phyloP scores from a whole-genome alignment of 2,113 vertebrate genomes.

The Nesoenas mayeri region DNA sequence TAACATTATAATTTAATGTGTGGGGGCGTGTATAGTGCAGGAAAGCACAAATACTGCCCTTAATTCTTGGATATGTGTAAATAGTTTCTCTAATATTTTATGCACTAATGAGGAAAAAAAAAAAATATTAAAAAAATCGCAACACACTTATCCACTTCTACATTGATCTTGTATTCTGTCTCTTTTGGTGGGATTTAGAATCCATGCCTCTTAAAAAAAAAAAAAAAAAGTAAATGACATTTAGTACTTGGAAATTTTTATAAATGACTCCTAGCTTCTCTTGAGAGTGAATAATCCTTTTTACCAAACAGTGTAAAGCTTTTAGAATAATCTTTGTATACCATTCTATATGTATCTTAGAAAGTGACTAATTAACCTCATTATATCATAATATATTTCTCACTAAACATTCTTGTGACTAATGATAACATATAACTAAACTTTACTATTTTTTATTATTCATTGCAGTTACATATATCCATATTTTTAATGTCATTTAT shows the following conservation, averaged over 20 bases:
- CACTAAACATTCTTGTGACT: not conserved
- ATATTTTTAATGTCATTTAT: not conserved
- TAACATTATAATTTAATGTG: not conserved
- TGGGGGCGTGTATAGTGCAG: not conserved
- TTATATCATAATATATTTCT: not conserved
- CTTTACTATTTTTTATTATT: not conserved
- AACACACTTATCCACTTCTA: fast-evolving
- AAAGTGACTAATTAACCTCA: not conserved
- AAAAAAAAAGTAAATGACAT: not conserved
- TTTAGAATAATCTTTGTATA: not conserved
- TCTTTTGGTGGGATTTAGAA: not conserved
- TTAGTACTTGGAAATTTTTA: not conserved
- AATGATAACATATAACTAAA: not conserved
- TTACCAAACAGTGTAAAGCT: not conserved
- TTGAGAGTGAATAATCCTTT: not conserved
- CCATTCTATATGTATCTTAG: not conserved
- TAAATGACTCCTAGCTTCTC: not conserved
- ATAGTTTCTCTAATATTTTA: not conserved
- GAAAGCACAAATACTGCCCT: not conserved
- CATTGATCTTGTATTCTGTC: fast-evolving
- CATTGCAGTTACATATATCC: fast-evolving
- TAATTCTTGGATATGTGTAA: not conserved
- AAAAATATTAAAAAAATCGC: too few species aligned
- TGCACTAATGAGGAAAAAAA: too few species aligned
- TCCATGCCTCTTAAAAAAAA: not conserved